phyloP scores from a whole-genome alignment of 2,797 vertebrate genomes.

The Cynodonichthys magdalenae region DNA sequence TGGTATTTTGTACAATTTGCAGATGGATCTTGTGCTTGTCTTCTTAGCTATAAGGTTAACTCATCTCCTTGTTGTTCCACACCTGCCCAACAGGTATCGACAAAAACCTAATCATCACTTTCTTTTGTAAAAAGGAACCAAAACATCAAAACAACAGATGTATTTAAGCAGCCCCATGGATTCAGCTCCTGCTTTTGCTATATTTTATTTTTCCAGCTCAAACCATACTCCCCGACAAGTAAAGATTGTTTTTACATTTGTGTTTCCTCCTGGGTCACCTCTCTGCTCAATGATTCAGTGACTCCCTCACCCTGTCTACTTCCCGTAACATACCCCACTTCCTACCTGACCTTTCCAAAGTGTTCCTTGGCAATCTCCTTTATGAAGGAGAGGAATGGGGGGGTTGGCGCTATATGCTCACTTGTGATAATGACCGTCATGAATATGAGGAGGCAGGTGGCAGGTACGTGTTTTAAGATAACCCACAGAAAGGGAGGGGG shows the following conservation, averaged over 20 bases:
- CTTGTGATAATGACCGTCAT: constrained; percentile 59
- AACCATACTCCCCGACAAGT: constrained; percentile 36
- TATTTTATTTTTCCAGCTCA: constrained; percentile 42
- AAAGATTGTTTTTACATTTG: constrained; percentile 16
- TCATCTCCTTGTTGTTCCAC: too few relatives aligned
- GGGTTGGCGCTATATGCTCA: constrained; percentile 11
- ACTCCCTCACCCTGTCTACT: constrained; percentile 28
- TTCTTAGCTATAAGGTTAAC: too few relatives aligned
- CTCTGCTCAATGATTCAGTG: constrained; percentile 24
- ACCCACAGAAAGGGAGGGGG: constrained; percentile 13
- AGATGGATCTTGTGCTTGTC: too few relatives aligned
- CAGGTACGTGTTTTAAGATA: constrained; percentile 39
- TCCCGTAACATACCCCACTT: constrained; percentile 36
- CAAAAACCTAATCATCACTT: too few relatives aligned
- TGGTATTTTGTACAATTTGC: too few relatives aligned
- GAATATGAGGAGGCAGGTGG: constrained; percentile 37
- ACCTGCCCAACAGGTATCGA: too few relatives aligned
- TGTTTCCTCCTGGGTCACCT: constrained; percentile 6
- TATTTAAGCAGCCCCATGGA: constrained; percentile 23
- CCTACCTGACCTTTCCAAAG: constrained; percentile 61
- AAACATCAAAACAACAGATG: constrained; percentile 28
- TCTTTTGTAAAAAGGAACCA: too few relatives aligned
- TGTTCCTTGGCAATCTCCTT: constrained; percentile 45
- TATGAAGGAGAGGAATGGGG: not conserved
- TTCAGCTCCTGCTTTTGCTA: constrained; percentile 38